Percentiles rank a stretch among this genome's conserved stretches.
These are phyloP conservation scores for Cairina moschata DNA, from an alignment of 2,113 vertebrate species.

Conservation along the genomic window DNA sequence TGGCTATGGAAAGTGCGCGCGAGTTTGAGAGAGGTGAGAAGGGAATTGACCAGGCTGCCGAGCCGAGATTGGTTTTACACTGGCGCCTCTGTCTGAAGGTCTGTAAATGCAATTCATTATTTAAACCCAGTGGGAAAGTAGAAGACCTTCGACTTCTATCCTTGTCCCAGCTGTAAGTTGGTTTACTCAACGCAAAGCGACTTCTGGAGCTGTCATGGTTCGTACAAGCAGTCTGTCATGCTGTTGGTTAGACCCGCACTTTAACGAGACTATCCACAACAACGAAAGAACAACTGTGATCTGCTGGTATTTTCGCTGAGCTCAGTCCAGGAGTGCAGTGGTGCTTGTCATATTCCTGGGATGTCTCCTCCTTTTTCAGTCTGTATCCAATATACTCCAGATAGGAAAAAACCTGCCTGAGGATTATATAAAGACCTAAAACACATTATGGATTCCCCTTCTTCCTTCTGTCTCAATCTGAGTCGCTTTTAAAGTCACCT, in stretches of 20 bases:
- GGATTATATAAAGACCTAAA: conserved; percentile 11
- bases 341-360: not conserved
- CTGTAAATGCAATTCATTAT: not conserved
- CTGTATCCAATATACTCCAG: not conserved
- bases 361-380: not conserved
- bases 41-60: not conserved
- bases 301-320: fast-evolving
- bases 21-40: not conserved
- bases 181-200: not conserved
- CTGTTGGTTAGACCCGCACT: not conserved
- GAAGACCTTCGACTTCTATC: not conserved
- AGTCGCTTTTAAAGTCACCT: conserved; percentile 32
- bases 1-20: not conserved
- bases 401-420: conserved; percentile 55
- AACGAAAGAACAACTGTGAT: fast-evolving
- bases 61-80: not conserved
- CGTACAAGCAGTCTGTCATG: fast-evolving
- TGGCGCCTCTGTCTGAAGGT: not conserved
- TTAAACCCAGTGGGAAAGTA: not conserved
- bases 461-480: not conserved
- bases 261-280: not conserved
- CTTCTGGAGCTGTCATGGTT: not conserved
- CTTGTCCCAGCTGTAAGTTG: not conserved
- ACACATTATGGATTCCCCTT: conserved; percentile 14
- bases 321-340: fast-evolving